phyloP scores from a whole-genome alignment of 2,888 invertebrate genomes.

The Habrosyne pyritoides region DNA sequence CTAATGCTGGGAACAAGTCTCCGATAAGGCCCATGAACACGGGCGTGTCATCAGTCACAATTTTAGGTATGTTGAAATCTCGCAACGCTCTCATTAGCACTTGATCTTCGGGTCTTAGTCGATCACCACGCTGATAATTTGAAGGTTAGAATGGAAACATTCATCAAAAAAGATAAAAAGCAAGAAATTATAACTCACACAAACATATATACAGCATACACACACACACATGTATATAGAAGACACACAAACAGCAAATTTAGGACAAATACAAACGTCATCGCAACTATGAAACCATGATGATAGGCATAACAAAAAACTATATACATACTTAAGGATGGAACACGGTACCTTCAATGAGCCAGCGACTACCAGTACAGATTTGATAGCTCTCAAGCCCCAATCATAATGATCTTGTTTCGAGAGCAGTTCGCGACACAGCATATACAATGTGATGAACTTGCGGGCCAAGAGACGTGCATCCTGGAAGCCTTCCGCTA shows the following conservation, averaged over 20 bases:
- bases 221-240: too few relatives aligned
- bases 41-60: slow-evolving; percentile 95
- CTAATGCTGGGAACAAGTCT: slow-evolving; percentile 95
- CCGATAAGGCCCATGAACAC: slow-evolving; percentile 97
- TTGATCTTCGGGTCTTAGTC: slow-evolving; percentile 93
- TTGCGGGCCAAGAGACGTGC: slow-evolving; percentile 95
- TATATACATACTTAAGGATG: too few relatives aligned
- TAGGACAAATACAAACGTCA: too few relatives aligned
- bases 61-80: slow-evolving; percentile 97
- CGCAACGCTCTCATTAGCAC: slow-evolving; percentile 96
- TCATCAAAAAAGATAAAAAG: too few relatives aligned
- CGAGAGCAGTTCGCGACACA: slow-evolving; percentile 94
- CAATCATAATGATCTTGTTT: slow-evolving; percentile 99
- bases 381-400: slow-evolving; percentile 97
- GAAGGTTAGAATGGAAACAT: too few relatives aligned
- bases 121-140: slow-evolving; percentile 85
- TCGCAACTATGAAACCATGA: too few relatives aligned
- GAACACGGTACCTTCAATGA: slow-evolving; percentile 89
- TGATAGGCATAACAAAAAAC: too few relatives aligned
- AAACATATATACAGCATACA: too few relatives aligned
- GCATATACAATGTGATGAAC: slow-evolving; percentile 95
- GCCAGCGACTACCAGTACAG: slow-evolving; percentile 97
- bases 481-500: slow-evolving; percentile 97
- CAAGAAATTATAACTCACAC: too few relatives aligned
- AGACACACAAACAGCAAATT: too few relatives aligned